Evolutionary conservation across 2,888 invertebrate genomes (phyloP).

Genomic region (Leucozona laternaria): DNA sequence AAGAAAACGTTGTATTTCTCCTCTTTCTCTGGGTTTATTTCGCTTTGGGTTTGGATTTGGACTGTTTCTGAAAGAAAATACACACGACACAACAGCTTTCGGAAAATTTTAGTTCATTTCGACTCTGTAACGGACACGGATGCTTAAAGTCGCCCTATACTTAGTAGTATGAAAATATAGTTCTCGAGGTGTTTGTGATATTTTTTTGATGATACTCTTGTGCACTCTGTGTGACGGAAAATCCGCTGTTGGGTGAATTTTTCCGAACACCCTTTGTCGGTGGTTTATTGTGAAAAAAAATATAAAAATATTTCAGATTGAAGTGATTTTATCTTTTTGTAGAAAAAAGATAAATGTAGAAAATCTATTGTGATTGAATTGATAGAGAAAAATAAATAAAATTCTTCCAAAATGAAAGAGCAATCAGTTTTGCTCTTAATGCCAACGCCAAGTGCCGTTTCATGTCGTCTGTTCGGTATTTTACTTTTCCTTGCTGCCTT

Average conservation of each 20-base stretch:
- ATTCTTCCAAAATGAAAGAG: conserved; percentile 53
- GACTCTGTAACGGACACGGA: conserved; percentile 78
- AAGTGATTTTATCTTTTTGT: conserved; percentile 2
- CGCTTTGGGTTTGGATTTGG: not conserved
- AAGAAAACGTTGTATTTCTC: conserved; percentile 32
- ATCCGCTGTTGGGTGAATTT: conserved; percentile 15
- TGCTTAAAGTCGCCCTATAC: conserved; percentile 51
- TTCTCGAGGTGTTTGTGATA: conserved; percentile 49
- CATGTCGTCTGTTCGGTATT: conserved; percentile 39
- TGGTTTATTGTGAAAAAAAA: conserved; percentile 10
- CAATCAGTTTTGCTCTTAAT: conserved; percentile 32
- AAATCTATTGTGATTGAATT: conserved; percentile 11
- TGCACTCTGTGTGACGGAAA: conserved; percentile 19
- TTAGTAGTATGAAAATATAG: conserved; percentile 30
- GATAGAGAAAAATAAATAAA: conserved; percentile 9
- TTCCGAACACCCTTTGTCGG: not conserved
- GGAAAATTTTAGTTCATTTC: conserved; percentile 77
- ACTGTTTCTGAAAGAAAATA: conserved; percentile 41
- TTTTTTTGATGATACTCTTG: conserved; percentile 10
- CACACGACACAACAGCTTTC: conserved; percentile 40
- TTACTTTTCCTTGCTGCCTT: conserved; percentile 31
- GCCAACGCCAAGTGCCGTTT: conserved; percentile 41
- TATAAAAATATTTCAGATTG: not conserved
- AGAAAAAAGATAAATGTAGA: conserved; percentile 18
- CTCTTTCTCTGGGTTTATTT: not conserved